Evolutionary conservation across 2,797 vertebrate genomes (phyloP), one percentile per base, ranked within the genome.

Genomic region (Sebastes itinus): DNA sequence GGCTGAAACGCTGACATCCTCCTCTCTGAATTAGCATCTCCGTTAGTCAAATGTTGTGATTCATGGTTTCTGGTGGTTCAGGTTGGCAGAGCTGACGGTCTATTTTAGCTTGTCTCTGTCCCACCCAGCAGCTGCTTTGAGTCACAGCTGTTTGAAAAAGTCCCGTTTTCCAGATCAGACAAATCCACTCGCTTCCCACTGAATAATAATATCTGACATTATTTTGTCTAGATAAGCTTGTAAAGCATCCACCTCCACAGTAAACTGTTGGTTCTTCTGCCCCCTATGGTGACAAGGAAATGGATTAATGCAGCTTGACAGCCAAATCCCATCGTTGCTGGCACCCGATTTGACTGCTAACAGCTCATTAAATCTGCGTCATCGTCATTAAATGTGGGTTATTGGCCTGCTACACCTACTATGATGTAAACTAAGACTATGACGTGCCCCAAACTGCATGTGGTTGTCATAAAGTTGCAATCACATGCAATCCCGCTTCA

Each of bases 71-170:
- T n/a, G 54, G 70, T 49, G 28, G 64, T 75, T 77, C 28, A 63
- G 66, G 75, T 54, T 74, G 87, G 80, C 85, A 82, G 68, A 68
- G 54, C 72, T 67, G 3, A 32, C 23, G 42, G 67, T 77, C 87
- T 90, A 87, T 93, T 90, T 90, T 64, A 75, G 89, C 87, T 85
- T 70, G 65, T 75, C 33, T 77, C 75, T 32, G 87, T 87, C 82
- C 83, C 87, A 81, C 80, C 84, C 88, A 77, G 84, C 92, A 93
- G 90, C 93, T 91, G 93, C 87, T 80, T 69, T 85, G 85, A 91
- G 52, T 86, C 89, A 87, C 90, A 93, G 88, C 89, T 92, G 89
- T 84, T 62, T 66, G 56, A 86, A 86, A 90, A 91, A 87, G 52
- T 82, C 83, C 81, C 72, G 27, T 69, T 80, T 62, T 38, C 71